phyloP scores from a whole-genome alignment of 2,888 invertebrate genomes.

The Smittia aterrima region DNA sequence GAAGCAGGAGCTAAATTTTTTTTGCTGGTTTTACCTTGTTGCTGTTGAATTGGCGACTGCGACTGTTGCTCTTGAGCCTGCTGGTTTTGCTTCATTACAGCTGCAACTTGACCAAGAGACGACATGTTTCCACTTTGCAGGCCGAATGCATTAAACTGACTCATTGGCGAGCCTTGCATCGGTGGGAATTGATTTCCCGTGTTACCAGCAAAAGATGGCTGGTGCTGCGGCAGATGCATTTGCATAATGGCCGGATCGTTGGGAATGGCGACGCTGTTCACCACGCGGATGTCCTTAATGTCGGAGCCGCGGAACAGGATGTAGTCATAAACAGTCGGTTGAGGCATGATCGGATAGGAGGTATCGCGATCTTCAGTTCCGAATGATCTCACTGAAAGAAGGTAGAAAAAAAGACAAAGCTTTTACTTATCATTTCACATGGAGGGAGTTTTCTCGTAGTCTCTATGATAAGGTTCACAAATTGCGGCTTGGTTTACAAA shows the following conservation, averaged over 20 bases:
- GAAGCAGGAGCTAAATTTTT: slow-evolving; percentile 57
- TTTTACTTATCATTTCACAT: neutral
- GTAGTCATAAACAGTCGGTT: slow-evolving; percentile 98
- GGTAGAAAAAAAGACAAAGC: neutral
- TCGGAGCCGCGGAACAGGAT: slow-evolving; percentile 97
- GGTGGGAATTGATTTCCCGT: slow-evolving; percentile 66
- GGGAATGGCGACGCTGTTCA: slow-evolving; percentile 82
- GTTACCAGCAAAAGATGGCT: slow-evolving; percentile 57
- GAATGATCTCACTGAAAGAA: slow-evolving; percentile 86
- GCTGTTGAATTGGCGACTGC: slow-evolving; percentile 48
- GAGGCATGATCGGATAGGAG: slow-evolving; percentile 90
- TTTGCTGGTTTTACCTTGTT: slow-evolving; percentile 47
- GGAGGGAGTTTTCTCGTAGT: neutral
- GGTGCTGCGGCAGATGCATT: slow-evolving; percentile 71
- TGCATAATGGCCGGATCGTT: slow-evolving; percentile 99
- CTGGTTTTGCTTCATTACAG: too few relatives aligned
- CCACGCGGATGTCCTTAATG: slow-evolving; percentile 97
- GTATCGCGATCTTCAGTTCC: slow-evolving; percentile 98
- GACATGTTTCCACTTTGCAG: slow-evolving; percentile 46
- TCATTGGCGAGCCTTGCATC: slow-evolving; percentile 65
- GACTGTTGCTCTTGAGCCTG: slow-evolving; percentile 21
- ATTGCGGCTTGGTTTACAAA: neutral
- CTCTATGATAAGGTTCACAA: neutral
- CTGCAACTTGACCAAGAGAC: neutral
- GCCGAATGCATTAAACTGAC: slow-evolving; percentile 56